Conservation (phyloP, 2,113 vertebrate genomes). For the Morone chrysops region DNA sequence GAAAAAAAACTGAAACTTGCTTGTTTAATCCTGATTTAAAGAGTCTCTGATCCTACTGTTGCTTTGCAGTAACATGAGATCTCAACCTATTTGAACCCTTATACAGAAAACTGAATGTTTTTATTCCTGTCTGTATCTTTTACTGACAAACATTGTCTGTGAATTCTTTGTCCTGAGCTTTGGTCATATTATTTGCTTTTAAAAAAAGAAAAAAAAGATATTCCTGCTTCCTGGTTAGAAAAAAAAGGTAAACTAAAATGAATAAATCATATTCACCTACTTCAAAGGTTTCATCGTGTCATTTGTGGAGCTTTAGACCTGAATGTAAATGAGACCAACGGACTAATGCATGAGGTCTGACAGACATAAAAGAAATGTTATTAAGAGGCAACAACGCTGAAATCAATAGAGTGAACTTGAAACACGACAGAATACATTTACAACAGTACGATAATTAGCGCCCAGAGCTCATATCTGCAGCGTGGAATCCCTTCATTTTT, state of each 20-base stretch:
- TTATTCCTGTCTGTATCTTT: background rate
- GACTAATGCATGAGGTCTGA: slow-evolving; percentile 65
- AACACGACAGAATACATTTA: slow-evolving; percentile 78
- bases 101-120: background rate
- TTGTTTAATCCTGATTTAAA: background rate
- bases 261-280: slow-evolving; percentile 66
- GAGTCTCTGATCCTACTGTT: background rate
- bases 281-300: slow-evolving; percentile 72
- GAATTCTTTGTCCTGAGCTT: background rate
- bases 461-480: slow-evolving; percentile 82
- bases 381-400: slow-evolving; percentile 88
- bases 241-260: slow-evolving; percentile 36
- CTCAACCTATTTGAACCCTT: background rate
- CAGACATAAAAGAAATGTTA: slow-evolving; percentile 92
- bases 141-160: background rate
- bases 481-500: slow-evolving; percentile 65
- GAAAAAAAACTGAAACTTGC: background rate
- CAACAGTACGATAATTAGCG: slow-evolving; percentile 91
- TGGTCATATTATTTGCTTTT: background rate
- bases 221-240: background rate
- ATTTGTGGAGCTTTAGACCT: slow-evolving; percentile 87
- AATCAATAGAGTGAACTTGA: slow-evolving; percentile 97
- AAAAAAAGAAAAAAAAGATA: background rate
- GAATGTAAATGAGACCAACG: slow-evolving; percentile 92
- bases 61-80: background rate